Evolutionary conservation across 2,113 vertebrate genomes (phyloP).

Genomic region (Bambusicola thoracicus): DNA sequence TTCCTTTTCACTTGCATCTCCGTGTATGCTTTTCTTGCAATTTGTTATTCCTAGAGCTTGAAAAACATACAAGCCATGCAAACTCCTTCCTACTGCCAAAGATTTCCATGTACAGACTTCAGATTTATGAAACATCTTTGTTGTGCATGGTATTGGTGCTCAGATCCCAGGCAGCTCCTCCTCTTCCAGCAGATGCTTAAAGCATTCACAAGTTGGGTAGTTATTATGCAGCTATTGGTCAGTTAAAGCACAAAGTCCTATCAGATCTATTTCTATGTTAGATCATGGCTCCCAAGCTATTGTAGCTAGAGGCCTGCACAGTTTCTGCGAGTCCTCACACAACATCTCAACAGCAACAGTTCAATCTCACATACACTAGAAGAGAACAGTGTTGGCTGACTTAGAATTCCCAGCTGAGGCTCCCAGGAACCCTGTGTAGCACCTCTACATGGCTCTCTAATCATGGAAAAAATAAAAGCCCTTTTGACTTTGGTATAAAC

Average conservation of each 20-base stretch:
- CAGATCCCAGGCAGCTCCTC: not conserved
- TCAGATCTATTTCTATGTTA: not conserved
- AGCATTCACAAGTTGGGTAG: not conserved
- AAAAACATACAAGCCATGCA: constrained; percentile 31
- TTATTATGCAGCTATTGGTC: not conserved
- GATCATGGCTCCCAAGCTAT: not conserved
- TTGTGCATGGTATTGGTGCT: not conserved
- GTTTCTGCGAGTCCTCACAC: not conserved
- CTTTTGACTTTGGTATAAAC: constrained; percentile 13
- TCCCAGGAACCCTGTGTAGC: not conserved
- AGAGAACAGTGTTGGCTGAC: not conserved
- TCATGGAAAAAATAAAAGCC: not conserved
- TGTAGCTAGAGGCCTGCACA: not conserved
- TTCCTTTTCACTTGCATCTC: not conserved
- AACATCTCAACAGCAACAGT: not conserved
- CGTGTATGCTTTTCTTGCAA: not conserved
- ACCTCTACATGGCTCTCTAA: not conserved
- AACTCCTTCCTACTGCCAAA: constrained; percentile 19
- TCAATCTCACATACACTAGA: not conserved
- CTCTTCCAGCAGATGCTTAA: not conserved
- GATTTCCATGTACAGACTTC: constrained; percentile 27
- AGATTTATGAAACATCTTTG: constrained; percentile 20
- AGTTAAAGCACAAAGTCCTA: not conserved
- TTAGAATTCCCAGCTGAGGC: not conserved
- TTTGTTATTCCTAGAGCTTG: constrained; percentile 1